Base-by-base conservation (phyloP, 2,888 invertebrate genomes). In the Caenorhabditis sulstoni region DNA sequence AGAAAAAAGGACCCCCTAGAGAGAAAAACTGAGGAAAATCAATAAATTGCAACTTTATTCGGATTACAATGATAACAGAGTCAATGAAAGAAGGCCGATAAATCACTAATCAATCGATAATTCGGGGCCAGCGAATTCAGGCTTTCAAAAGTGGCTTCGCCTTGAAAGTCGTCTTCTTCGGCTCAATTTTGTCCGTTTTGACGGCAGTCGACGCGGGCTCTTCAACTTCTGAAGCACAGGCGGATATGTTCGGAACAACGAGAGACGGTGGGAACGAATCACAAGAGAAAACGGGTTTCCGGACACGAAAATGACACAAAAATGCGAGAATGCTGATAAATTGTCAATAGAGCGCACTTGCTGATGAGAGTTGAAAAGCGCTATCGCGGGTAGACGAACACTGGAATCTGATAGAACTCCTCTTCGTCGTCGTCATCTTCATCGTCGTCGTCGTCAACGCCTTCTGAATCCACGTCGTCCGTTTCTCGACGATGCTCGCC, bases 391-490 rank as follows among this genome's bases (percentile, higher is more conserved):
- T 53, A 75, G 11, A 61, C 53, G 47, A 52, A 61, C 29, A 75
- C 75, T 16, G 66, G 66, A 49, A 75, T 75, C n/a, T 66, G 66
- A 52, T 53, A 67, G 39, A 55, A 66, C 9, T 75, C 70, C 1
- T 61, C 61, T 23, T 52, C 62, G 5, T 70, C 70, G 7, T 61
- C 61, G 39, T 52, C 62, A 3, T 70, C 70, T 1, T 61, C 61
- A 22, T 52, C 68, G 7, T 39, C 44, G 12, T 70, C 61, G 8
- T 52, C 29, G 22, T 52, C 16, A 14, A 29, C 53, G 4, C n/a
- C 39, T 22, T 22, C 18, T 14, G 14, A 14, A 22, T 55, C 23
- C 18, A 49, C 47, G 9, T 23, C 41, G 12, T n/a, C 22, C 18
- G n/a, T 20, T 35, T 20, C 7, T 50, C 50, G 9, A 3, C 22